A percentile compares a stretch with the other conserved stretches of the same genome.
These are phyloP conservation scores for Terrapene triunguis DNA, from an alignment of 2,113 vertebrate genomes.

Conservation along the genomic window DNA sequence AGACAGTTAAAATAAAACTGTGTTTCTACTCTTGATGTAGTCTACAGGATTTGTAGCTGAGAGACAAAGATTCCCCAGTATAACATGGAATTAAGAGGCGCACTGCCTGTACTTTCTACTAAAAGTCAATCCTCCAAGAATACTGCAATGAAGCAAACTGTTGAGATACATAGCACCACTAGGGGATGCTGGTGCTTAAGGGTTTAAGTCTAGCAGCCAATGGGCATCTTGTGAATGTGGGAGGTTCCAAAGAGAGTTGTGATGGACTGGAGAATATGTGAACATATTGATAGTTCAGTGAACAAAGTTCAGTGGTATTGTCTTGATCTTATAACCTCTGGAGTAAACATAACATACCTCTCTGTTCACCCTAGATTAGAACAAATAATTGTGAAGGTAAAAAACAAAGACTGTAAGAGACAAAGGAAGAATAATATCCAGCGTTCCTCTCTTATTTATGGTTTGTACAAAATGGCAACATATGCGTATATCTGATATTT, in stretches of 20 bases:
- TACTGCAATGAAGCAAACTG: background rate
- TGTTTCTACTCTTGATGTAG: background rate
- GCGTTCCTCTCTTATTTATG: background rate
- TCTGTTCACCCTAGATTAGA: background rate
- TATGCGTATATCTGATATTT: slow-evolving; percentile 1
- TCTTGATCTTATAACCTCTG: slow-evolving; percentile 55
- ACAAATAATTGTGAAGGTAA: slow-evolving; percentile 34
- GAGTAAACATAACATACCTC: slow-evolving; percentile 55
- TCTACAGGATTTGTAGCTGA: background rate
- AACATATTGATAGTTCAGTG: slow-evolving; percentile 24
- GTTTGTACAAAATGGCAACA: background rate
- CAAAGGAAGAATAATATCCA: background rate
- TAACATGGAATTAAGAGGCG: background rate
- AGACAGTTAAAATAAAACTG: background rate
- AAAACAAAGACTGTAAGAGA: slow-evolving; percentile 19
- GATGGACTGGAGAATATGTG: background rate
- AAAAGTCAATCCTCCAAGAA: background rate
- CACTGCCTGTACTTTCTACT: background rate
- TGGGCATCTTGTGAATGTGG: background rate
- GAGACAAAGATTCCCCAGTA: background rate
- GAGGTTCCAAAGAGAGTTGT: background rate
- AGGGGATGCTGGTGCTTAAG: slow-evolving; percentile 72
- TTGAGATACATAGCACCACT: slow-evolving; percentile 51
- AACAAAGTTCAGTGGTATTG: slow-evolving; percentile 46
- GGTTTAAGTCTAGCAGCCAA: background rate